Evolutionary conservation across 2,113 vertebrate genomes (phyloP), one percentile per base, ranked within the genome.

Genomic region (Labrus mixtus): DNA sequence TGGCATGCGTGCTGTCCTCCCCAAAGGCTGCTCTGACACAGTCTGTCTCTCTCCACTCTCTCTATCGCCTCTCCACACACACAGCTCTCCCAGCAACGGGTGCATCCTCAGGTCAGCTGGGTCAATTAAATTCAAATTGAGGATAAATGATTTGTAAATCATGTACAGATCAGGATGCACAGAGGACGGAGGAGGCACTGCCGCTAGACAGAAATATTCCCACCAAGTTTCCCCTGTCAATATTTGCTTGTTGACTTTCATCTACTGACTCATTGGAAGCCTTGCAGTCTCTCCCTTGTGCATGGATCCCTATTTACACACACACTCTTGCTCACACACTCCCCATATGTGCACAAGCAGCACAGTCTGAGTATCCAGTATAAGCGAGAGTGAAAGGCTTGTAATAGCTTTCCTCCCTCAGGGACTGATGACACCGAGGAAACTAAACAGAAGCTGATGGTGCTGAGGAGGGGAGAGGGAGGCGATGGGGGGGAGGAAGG

Each of bases 81-180:
- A 82, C 87, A 76, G 60, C 8, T 74, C 86, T 85, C 73, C 9
- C 79, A 53, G 79, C 46, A 37, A 53, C 15, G 76, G 80, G 90
- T 83, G 90, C 93, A 92, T 93, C 90, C 90, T 88, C 84, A 73
- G 91, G 92, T 94, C 92, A 87, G 73, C 72, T 64, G 23, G 94
- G 92, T 94, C 91, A 93, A 94, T 93, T 90, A 87, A 90, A 94
- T 94, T 93, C 92, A 93, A 92, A 93, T 92, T 83, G 83, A 89
- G 82, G 87, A 91, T 93, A 88, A 94, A 93, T 92, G 81, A 93
- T 93, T 90, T 91, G 89, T 86, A 92, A 91, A 93, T 93, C 57
- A 93, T 92, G 83, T 88, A 73, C 84, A 86, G 85, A 86, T 89
- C 88, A 89, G 72, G 69, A 79, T 76, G 65, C 15, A 33, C 3